These are phyloP conservation scores for Caradrina clavipalpis DNA, from an alignment of 2,888 invertebrate species.

Conservation along the genomic window DNA sequence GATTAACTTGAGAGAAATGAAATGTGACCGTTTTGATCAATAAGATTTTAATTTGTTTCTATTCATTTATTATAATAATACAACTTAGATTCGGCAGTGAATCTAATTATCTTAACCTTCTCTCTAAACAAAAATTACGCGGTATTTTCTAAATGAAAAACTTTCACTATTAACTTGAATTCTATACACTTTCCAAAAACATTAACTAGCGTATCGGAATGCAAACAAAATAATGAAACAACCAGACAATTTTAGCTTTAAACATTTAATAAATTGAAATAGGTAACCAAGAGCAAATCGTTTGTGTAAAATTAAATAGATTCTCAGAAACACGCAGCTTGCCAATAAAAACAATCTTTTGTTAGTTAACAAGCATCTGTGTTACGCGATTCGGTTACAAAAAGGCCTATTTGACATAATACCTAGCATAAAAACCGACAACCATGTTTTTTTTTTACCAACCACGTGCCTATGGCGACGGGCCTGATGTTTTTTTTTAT, in stretches of 20 bases:
- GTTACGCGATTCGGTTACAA: slow-evolving; percentile 68
- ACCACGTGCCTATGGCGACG: slow-evolving; percentile 43
- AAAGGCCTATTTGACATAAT: slow-evolving; percentile 65
- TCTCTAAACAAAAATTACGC: not conserved
- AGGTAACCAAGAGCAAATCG: slow-evolving; percentile 28
- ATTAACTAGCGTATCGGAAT: slow-evolving; percentile 16
- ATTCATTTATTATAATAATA: not conserved
- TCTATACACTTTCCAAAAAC: slow-evolving; percentile 33
- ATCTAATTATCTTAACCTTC: not conserved
- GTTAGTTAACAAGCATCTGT: slow-evolving; percentile 69
- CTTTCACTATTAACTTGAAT: slow-evolving; percentile 17
- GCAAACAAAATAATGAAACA: slow-evolving; percentile 21
- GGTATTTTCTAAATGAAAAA: not conserved
- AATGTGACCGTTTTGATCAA: not conserved
- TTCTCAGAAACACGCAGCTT: slow-evolving; percentile 61
- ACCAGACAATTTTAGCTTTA: slow-evolving; percentile 23
- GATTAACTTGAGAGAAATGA: not conserved
- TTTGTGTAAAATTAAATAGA: slow-evolving; percentile 59
- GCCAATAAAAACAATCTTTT: slow-evolving; percentile 70
- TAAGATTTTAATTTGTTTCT: not conserved
- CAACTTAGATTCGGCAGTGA: not conserved
- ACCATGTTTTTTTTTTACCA: slow-evolving; percentile 61
- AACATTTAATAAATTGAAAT: slow-evolving; percentile 55
- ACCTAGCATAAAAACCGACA: slow-evolving; percentile 61
- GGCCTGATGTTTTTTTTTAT: not conserved